These are phyloP conservation scores for Villa cingulata DNA, from an alignment of 2,888 invertebrate genomes.

Conservation along the genomic window DNA sequence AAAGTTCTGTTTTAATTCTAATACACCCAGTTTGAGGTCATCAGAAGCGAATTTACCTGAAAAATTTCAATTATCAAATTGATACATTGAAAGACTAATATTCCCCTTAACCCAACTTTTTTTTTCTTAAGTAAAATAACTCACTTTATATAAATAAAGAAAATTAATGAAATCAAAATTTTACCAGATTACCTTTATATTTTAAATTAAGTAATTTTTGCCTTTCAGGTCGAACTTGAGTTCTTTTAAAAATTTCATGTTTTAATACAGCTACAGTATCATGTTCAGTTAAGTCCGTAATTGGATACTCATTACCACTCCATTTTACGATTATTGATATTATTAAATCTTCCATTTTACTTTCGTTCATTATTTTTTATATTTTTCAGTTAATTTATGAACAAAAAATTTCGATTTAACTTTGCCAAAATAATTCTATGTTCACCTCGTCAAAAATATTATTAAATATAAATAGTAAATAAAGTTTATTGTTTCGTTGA, in stretches of 20 bases:
- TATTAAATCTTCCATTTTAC: background rate
- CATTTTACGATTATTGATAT: conserved; percentile 63
- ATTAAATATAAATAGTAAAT: too few relatives aligned
- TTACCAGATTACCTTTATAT: conserved; percentile 55
- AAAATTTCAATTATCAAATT: too few relatives aligned
- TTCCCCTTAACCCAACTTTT: too few relatives aligned
- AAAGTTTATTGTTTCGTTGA: too few relatives aligned
- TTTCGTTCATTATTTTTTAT: too few relatives aligned
- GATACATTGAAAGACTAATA: conserved; percentile 1
- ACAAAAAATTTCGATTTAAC: too few relatives aligned
- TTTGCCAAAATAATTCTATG: too few relatives aligned
- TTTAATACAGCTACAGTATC: conserved; percentile 71
- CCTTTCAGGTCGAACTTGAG: conserved; percentile 80
- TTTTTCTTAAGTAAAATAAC: too few relatives aligned
- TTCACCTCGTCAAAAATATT: too few relatives aligned
- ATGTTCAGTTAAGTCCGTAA: conserved; percentile 57
- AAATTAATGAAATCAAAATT: background rate
- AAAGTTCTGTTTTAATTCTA: conserved; percentile 73
- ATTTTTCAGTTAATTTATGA: too few relatives aligned
- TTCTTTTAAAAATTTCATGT: conserved; percentile 70
- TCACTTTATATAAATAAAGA: background rate
- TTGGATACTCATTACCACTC: conserved; percentile 80
- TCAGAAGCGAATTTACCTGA: conserved; percentile 75
- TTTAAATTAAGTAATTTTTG: conserved; percentile 90
- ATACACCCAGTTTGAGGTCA: conserved; percentile 54